These are phyloP conservation scores for Pristiophorus japonicus DNA, from an alignment of 2,113 vertebrate genomes.

Conservation along the genomic window DNA sequence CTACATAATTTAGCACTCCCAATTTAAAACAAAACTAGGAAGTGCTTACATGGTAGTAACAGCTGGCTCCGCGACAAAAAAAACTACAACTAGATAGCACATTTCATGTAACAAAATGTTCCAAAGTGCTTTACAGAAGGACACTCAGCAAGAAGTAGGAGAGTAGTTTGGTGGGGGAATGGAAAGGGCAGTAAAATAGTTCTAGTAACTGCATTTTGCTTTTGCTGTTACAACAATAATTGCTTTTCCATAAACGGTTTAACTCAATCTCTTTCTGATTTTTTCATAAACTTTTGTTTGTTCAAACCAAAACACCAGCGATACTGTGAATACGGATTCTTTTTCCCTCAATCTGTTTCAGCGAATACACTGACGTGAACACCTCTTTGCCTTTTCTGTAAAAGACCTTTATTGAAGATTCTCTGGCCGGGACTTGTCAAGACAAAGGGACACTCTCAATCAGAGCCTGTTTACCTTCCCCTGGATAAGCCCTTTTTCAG, in stretches of 20 bases:
- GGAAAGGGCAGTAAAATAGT: too few species aligned
- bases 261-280: background rate
- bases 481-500: too few species aligned
- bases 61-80: background rate
- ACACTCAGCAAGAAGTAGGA: background rate
- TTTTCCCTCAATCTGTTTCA: too few species aligned
- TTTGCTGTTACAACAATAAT: background rate
- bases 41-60: too few species aligned
- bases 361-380: too few species aligned
- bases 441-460: too few species aligned
- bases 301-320: background rate
- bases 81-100: background rate
- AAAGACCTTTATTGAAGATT: too few species aligned
- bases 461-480: too few species aligned
- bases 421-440: too few species aligned
- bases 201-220: background rate
- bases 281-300: background rate
- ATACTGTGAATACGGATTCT: too few species aligned
- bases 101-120: background rate
- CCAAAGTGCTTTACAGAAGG: background rate
- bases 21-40: background rate
- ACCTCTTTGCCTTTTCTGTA: too few species aligned
- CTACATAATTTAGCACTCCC: background rate
- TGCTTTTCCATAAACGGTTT: background rate
- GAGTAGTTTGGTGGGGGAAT: background rate